Evolutionary conservation across 2,797 vertebrate species (phyloP), one percentile per base, ranked within the genome.

Genomic region (Bradypodion pumilum): DNA sequence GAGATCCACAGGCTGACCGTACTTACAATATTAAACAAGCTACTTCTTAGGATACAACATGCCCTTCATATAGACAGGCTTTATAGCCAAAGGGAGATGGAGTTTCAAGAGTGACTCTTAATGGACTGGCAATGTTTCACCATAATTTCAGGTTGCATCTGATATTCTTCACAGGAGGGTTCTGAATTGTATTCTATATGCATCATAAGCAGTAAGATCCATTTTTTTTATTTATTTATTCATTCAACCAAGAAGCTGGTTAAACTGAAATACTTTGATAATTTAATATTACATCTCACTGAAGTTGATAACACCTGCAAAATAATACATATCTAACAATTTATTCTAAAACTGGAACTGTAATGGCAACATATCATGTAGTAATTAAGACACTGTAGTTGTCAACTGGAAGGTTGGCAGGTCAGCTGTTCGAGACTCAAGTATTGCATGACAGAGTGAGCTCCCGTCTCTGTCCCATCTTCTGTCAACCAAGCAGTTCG

Each of bases 41-140:
- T 70, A 16, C 56, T 88, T 56, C 76, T 56, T 88, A 49, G 68
- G 63, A 89, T 77, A n/a, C 1, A 85, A 83, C 84, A 56, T 3
- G 40, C 44, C 81, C 81, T 44, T 66, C 16, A 9, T 77, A 46
- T 86, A 23, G 52, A 70, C 83, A 56, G 86, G 32, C n/a, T 88
- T 80, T 78, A 49, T 27, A 63, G 80, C 32, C 44, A 70, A 29
- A 82, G 89, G 73, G 85, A 81, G 65, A 29, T 29, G 2, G 68
- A 7, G 72, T 69, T 68, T 69, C 90, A 44, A 73, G 62, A 66
- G 56, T 52, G 25, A 90, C 44, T n/a, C 73, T 27, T 27, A 74
- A 88, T 88, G 69, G 2, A 44, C 6, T 77, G 60, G 32, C 1
- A 62, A 84, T 37, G 32, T 10, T 66, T 16, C 25, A n/a, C 7